Evolutionary conservation across 2,888 invertebrate species (phyloP).

Genomic region (Cyrtodaria siliqua): DNA sequence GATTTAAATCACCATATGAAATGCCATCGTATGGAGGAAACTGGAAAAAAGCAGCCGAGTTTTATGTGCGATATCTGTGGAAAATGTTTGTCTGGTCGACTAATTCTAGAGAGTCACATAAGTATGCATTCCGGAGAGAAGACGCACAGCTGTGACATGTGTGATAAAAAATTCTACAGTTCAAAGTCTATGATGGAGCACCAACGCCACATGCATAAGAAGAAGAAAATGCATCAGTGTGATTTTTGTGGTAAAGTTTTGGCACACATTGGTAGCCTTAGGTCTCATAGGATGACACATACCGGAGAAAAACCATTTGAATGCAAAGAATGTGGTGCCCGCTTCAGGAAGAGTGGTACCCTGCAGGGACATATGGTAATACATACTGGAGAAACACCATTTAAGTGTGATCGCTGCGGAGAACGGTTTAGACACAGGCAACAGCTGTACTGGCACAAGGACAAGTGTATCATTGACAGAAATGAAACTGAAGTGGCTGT

Average conservation of each 20-base stretch:
- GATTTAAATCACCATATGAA: conserved; percentile 1
- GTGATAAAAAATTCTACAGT: conserved; percentile 2
- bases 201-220: background rate
- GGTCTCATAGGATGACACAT: conserved; percentile 2
- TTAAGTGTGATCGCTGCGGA: conserved; percentile 1
- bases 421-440: background rate
- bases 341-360: background rate
- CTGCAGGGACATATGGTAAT: conserved; percentile 1
- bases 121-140: conserved; percentile 1
- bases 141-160: background rate
- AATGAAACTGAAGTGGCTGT: too few species aligned
- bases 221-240: background rate
- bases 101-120: background rate
- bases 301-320: conserved; percentile 3
- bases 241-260: background rate
- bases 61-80: conserved; percentile 4
- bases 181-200: background rate
- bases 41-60: background rate
- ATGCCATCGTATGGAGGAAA: background rate
- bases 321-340: background rate
- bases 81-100: background rate
- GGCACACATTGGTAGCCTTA: background rate
- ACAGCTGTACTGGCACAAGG: background rate
- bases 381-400: background rate
- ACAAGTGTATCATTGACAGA: background rate